phyloP scores from a whole-genome alignment of 2,888 invertebrate species.

The Acanthosepion lycidas region DNA sequence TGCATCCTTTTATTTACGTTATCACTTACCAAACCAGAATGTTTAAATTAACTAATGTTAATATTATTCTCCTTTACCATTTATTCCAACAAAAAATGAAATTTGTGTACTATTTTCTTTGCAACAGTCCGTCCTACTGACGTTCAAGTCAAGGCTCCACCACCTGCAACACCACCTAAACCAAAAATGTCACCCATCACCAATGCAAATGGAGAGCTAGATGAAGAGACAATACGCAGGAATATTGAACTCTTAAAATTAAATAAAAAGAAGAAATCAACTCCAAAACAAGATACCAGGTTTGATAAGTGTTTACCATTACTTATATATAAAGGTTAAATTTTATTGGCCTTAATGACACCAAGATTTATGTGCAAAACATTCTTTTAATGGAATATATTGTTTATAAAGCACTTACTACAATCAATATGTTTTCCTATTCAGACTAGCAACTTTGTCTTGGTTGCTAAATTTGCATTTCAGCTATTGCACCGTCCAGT shows the following conservation, averaged over 20 bases:
- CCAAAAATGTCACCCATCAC: conserved; percentile 33
- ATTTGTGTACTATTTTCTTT: neutral
- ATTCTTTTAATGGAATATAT: too few species aligned
- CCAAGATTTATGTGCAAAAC: too few species aligned
- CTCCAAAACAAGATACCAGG: conserved; percentile 49
- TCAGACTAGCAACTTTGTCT: too few species aligned
- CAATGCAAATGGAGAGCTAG: conserved; percentile 59
- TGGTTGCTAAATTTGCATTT: too few species aligned
- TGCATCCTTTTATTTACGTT: too few species aligned
- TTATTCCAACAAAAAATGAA: neutral
- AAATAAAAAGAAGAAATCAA: conserved; percentile 74
- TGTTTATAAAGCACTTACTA: too few species aligned
- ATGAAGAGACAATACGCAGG: conserved; percentile 78
- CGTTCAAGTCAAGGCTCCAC: conserved; percentile 41
- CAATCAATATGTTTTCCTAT: too few species aligned
- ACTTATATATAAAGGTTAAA: neutral
- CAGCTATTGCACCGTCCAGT: too few species aligned
- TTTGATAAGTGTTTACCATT: neutral
- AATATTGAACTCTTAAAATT: conserved; percentile 84
- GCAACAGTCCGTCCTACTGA: conserved; percentile 40
- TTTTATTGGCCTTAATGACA: too few species aligned
- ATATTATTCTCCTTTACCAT: neutral
- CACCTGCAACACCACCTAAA: conserved; percentile 44
- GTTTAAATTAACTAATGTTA: too few species aligned
- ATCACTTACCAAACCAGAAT: too few species aligned